Evolutionary conservation across 2,888 invertebrate species (phyloP).

Genomic region (Liposcelis brunnea): DNA sequence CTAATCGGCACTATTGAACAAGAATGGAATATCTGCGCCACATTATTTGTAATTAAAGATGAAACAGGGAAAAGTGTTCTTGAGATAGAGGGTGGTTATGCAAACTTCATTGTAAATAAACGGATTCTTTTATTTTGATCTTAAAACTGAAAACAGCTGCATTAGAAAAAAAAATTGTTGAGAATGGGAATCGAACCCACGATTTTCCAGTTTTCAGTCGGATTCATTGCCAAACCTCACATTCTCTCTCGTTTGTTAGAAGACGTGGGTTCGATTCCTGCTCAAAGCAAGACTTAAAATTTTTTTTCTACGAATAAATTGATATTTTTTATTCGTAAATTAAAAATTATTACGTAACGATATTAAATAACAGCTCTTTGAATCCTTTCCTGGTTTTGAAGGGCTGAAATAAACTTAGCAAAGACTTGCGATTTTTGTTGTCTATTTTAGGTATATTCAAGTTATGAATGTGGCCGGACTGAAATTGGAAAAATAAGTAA

Average conservation of each 20-base stretch:
- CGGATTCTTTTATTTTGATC: not conserved
- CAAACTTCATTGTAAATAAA: constrained; percentile 55
- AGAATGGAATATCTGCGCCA: constrained; percentile 57
- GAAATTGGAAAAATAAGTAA: constrained; percentile 78
- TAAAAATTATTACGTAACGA: no score
- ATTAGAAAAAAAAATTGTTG: not conserved
- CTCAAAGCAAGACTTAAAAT: no score
- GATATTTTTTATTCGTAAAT: no score
- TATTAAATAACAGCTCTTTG: no score
- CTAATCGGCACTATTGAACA: constrained; percentile 55
- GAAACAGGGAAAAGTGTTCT: constrained; percentile 55
- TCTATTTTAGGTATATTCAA: constrained; percentile 44
- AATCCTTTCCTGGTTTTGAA: no score
- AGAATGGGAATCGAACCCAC: not conserved
- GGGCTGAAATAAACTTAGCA: no score
- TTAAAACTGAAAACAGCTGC: not conserved
- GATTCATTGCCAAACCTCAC: no score
- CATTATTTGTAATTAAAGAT: constrained; percentile 56
- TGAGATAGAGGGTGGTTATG: constrained; percentile 54
- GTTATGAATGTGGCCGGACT: constrained; percentile 50
- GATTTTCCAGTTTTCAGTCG: no score
- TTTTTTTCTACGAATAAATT: no score
- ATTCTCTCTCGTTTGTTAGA: no score
- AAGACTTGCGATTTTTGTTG: no score
- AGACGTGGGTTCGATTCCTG: no score